These are phyloP conservation scores for Eupithecia insigniata DNA, from an alignment of 2,888 invertebrate species.

Conservation along the genomic window DNA sequence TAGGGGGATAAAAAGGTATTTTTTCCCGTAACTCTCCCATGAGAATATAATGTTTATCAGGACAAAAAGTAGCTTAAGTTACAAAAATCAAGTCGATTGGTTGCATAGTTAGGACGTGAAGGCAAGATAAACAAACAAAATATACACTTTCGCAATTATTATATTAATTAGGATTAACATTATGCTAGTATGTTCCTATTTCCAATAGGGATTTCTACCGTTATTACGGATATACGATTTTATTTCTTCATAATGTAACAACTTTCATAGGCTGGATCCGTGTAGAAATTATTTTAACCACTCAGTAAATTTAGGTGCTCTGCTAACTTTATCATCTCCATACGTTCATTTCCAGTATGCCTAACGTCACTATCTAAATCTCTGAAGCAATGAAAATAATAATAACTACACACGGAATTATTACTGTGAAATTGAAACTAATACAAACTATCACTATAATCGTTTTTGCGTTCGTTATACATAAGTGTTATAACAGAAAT, in stretches of 20 bases:
- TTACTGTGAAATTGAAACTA: conserved; percentile 18
- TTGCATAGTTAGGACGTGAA: no score
- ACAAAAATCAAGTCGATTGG: no score
- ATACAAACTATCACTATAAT: conserved; percentile 17
- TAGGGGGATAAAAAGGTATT: no score
- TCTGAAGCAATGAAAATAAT: conserved; percentile 29
- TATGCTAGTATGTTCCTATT: neutral
- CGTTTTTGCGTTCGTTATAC: conserved; percentile 13
- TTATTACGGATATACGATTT: neutral
- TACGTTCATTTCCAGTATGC: conserved; percentile 29
- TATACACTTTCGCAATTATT: no score
- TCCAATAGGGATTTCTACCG: neutral
- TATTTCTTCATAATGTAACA: neutral
- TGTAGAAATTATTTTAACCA: neutral
- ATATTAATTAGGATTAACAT: no score
- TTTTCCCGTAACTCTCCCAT: no score
- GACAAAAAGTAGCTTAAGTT: no score
- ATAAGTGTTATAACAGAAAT: conserved; percentile 5
- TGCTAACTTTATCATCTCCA: conserved; percentile 1
- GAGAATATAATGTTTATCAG: no score
- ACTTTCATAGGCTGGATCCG: neutral
- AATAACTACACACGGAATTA: conserved; percentile 27
- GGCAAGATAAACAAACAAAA: no score
- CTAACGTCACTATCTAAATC: conserved; percentile 24
- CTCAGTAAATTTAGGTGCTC: conserved; percentile 4